Conservation (phyloP, 2,797 vertebrate genomes). For the Sebastes nivosus region DNA sequence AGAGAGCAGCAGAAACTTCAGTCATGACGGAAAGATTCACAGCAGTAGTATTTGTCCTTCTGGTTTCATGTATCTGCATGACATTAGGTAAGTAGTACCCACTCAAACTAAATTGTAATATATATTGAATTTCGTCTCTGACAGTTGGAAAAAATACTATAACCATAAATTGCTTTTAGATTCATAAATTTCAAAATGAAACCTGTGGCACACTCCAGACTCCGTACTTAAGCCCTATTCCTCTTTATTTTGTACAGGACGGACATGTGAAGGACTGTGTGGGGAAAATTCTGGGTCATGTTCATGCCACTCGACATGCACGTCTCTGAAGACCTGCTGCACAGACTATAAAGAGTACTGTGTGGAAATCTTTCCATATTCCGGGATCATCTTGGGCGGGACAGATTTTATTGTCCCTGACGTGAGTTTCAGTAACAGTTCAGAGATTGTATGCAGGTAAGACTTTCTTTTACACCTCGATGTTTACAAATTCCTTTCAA, state of each 20-base stretch:
- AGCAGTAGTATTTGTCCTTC: conserved; percentile 29
- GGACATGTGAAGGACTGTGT: conserved; percentile 84
- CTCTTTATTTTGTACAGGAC: conserved; percentile 69
- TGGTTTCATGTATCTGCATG: conserved; percentile 48
- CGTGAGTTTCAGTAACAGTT: conserved; percentile 46
- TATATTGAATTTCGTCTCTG: background rate
- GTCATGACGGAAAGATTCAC: conserved; percentile 45
- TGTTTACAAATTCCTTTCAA: background rate
- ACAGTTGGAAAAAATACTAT: background rate
- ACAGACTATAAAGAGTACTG: conserved; percentile 85
- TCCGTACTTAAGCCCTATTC: background rate
- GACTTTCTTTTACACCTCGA: background rate
- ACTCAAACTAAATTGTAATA: background rate
- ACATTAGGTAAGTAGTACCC: conserved; percentile 59
- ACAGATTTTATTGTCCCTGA: conserved; percentile 84
- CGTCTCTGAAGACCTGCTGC: conserved; percentile 85
- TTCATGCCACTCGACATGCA: conserved; percentile 90
- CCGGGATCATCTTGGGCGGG: conserved; percentile 90
- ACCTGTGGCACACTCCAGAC: background rate
- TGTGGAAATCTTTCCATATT: conserved; percentile 84
- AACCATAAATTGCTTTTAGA: background rate
- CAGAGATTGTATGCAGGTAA: conserved; percentile 87
- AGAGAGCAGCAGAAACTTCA: background rate
- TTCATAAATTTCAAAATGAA: background rate
- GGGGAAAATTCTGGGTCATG: conserved; percentile 75